Evolutionary conservation across 2,888 invertebrate genomes (phyloP), one percentile per base, ranked within the genome.

Genomic region (Eupithecia dodoneata): DNA sequence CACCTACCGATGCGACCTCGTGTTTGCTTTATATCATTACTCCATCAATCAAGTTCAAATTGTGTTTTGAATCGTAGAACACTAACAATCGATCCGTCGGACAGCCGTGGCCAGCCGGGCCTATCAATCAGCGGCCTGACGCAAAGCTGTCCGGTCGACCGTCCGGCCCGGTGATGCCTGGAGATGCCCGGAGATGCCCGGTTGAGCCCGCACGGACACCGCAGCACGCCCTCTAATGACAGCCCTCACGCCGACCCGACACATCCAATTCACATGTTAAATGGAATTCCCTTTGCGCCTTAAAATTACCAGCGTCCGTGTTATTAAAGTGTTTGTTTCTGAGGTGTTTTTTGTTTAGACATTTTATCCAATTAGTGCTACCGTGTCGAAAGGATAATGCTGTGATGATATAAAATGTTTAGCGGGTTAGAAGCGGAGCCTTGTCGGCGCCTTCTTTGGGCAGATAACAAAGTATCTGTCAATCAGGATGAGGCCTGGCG

Each of bases 301-400:
- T 87, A 84, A 92, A 92, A 93, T 93, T 93, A 92, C 87, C 88
- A 90, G 85, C 90, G 89, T 89, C 90, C 89, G 89, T 88, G 87
- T 92, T 93, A 94, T 94, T 94, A 94, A 93, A 91, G 89, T 93
- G 93, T 94, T 94, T 94, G 94, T 94, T 94, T 94, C 91, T 93
- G 91, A 89, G 89, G 90, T 86, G 87, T 92, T 94, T 93, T 93
- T 93, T 91, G 89, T 92, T 88, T 89, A 90, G 88, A 91, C 86
- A 88, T 92, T 93, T 93, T 88, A 92, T 92, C 95, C 95, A 94
- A 95, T 95, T 95, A 95, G 95, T 92, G 94, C 95, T 95, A 94
- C 95, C 94, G 95, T 95, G 95, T 95, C 94, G 94, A 95, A 95
- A 94, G 94, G 93, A 94, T 95, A 94, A 95, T 95, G 91, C 85